phyloP scores from a whole-genome alignment of 64 coral and sea anemone genomes.

The Montipora capricornis region DNA sequence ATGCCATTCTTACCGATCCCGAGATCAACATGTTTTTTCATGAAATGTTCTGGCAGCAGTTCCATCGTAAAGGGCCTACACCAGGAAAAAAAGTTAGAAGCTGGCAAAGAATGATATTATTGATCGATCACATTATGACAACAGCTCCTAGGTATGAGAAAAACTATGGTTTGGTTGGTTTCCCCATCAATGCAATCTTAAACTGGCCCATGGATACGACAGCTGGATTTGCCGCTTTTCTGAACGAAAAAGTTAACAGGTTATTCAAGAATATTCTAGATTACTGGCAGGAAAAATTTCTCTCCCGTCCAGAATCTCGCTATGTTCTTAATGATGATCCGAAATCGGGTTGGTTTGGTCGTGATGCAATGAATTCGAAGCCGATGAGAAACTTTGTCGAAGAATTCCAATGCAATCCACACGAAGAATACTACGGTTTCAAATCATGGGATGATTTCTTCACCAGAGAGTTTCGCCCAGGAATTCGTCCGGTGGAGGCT shows the following conservation, averaged over 20 bases:
- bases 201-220: slow-evolving; percentile 85
- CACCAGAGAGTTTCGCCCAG: slow-evolving; percentile 72
- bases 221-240: slow-evolving; percentile 81
- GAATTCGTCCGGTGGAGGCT: slow-evolving; percentile 72
- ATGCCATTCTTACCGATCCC: slow-evolving; percentile 63
- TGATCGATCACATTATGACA: slow-evolving; percentile 75
- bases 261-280: slow-evolving; percentile 76
- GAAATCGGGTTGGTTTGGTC: slow-evolving; percentile 72
- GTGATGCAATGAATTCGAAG: slow-evolving; percentile 77
- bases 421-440: slow-evolving; percentile 56
- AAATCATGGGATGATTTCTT: slow-evolving; percentile 95
- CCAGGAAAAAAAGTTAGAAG: slow-evolving; percentile 40
- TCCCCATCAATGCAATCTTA: slow-evolving; percentile 79
- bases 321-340: slow-evolving; percentile 49
- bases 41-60: slow-evolving; percentile 85
- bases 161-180: slow-evolving; percentile 62
- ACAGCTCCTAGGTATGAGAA: slow-evolving; percentile 76
- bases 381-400: slow-evolving; percentile 57
- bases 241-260: slow-evolving; percentile 82
- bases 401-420: slow-evolving; percentile 74
- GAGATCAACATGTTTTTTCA: slow-evolving; percentile 82
- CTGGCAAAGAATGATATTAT: slow-evolving; percentile 76
- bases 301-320: slow-evolving; percentile 45
- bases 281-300: slow-evolving; percentile 62
- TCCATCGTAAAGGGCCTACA: background rate